Evolutionary conservation across 2,888 invertebrate genomes (phyloP).

Genomic region (Oscheius myriophilus): DNA sequence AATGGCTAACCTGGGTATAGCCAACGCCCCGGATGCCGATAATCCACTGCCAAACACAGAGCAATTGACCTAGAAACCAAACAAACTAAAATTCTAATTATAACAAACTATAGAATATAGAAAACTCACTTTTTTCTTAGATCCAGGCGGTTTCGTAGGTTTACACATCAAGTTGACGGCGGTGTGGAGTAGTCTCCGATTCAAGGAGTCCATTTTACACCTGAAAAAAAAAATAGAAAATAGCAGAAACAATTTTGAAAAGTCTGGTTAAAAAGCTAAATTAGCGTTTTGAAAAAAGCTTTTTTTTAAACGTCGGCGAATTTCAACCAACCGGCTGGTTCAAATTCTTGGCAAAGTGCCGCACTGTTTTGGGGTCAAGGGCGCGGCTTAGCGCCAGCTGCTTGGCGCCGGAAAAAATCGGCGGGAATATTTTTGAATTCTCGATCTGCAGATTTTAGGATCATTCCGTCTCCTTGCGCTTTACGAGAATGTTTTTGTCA

Average conservation of each 20-base stretch:
- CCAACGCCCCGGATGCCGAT: constrained; percentile 58
- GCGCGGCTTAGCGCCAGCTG: neutral
- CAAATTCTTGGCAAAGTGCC: too few species aligned
- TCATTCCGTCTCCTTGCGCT: too few species aligned
- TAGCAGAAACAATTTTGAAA: too few species aligned
- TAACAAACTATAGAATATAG: neutral
- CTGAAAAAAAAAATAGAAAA: too few species aligned
- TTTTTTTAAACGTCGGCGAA: too few species aligned
- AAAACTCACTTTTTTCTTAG: constrained; percentile 23
- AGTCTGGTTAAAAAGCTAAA: too few species aligned
- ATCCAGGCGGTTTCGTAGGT: neutral
- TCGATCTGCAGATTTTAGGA: too few species aligned
- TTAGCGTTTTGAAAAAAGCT: too few species aligned
- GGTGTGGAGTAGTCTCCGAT: neutral
- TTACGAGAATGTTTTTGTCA: too few species aligned
- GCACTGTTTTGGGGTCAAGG: too few species aligned
- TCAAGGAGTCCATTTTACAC: too few species aligned
- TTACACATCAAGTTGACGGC: neutral
- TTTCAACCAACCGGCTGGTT: too few species aligned
- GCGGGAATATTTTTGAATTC: constrained; percentile 2
- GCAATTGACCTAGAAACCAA: constrained; percentile 44
- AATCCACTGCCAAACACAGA: constrained; percentile 63
- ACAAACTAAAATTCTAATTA: neutral
- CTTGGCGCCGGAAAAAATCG: neutral
- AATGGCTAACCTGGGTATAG: constrained; percentile 51